Conservation (phyloP, 2,797 vertebrate species). For the Galaxias olidus region DNA sequence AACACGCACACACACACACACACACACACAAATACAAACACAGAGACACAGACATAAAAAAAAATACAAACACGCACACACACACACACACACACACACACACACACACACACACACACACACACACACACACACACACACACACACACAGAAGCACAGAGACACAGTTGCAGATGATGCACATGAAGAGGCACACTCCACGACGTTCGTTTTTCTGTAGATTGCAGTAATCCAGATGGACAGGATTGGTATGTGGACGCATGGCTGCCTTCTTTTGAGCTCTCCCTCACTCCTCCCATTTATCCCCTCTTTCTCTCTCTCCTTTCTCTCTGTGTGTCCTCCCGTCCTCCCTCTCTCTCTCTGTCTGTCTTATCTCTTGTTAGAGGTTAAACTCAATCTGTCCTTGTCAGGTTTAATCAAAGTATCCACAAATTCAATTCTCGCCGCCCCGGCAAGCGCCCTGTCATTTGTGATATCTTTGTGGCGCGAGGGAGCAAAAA, state of each 20-base stretch:
- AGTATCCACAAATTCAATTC: slow-evolving; percentile 74
- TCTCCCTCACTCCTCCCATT: not conserved
- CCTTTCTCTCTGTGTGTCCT: slow-evolving; percentile 50
- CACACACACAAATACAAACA: not conserved
- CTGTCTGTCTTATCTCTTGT: slow-evolving; percentile 50
- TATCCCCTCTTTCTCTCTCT: not conserved
- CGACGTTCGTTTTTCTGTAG: not conserved
- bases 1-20: not conserved
- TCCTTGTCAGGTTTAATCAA: slow-evolving; percentile 80
- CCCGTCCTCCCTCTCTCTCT: slow-evolving; percentile 48
- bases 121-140: not conserved
- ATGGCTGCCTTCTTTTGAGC: slow-evolving; percentile 5
- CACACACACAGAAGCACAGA: not conserved
- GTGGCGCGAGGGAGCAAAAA: slow-evolving; percentile 50
- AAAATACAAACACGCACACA: not conserved
- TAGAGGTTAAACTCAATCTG: slow-evolving; percentile 75
- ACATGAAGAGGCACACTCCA: not conserved
- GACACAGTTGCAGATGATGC: not conserved
- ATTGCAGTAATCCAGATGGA: not conserved
- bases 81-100: not conserved
- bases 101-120: slow-evolving; percentile 1
- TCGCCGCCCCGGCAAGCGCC: slow-evolving; percentile 54
- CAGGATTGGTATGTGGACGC: not conserved
- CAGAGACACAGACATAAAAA: not conserved
- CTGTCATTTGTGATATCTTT: slow-evolving; percentile 48